Conservation (phyloP, 1,140 invertebrate species). For the Sycophila sp. region DNA sequence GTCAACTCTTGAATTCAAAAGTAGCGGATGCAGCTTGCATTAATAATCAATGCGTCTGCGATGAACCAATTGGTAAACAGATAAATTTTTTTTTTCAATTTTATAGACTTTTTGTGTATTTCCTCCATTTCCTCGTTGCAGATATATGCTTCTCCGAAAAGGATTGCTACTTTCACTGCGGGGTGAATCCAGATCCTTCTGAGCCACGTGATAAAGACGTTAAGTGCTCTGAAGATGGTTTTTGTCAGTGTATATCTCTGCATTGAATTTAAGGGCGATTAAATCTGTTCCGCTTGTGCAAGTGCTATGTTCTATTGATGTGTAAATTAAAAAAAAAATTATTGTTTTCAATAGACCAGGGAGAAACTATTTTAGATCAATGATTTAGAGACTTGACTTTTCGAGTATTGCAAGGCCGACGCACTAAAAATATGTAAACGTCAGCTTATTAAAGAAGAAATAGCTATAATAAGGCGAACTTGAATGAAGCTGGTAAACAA, state of each 20-base stretch:
- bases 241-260: background rate
- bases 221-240: background rate
- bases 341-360: too few relatives aligned
- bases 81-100: background rate
- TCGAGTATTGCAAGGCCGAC: too few relatives aligned
- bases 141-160: background rate
- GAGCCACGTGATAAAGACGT: background rate
- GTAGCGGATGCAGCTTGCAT: background rate
- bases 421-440: too few relatives aligned
- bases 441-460: too few relatives aligned
- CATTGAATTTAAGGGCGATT: background rate
- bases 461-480: too few relatives aligned
- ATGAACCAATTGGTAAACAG: background rate
- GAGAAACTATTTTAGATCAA: too few relatives aligned
- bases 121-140: background rate
- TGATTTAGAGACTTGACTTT: too few relatives aligned
- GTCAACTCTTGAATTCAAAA: background rate
- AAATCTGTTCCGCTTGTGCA: background rate
- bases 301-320: too few relatives aligned
- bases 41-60: background rate
- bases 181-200: background rate
- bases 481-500: too few relatives aligned
- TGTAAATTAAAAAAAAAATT: too few relatives aligned
- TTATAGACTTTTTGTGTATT: background rate
- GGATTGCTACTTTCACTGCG: background rate